Conservation (phyloP, 1,140 invertebrate species). For the Nebria ingens region DNA sequence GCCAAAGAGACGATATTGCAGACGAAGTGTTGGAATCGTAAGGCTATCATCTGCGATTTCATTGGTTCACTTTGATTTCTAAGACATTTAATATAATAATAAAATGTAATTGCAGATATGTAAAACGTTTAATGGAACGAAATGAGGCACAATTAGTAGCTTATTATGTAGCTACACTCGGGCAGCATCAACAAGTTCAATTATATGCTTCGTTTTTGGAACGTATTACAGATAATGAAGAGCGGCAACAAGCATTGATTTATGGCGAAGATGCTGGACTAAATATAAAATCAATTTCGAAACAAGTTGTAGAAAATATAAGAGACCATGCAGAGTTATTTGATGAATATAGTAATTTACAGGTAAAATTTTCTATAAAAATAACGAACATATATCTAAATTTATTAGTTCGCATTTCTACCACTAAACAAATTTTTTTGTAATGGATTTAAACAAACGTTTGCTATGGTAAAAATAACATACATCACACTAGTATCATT, state of each 20-base stretch:
- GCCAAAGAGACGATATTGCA: slow-evolving; percentile 51
- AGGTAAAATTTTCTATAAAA: too few relatives aligned
- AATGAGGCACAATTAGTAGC: slow-evolving; percentile 70
- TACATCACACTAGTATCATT: too few relatives aligned
- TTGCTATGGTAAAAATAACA: too few relatives aligned
- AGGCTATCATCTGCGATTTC: slow-evolving; percentile 31
- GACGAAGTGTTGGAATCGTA: slow-evolving; percentile 65
- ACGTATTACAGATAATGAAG: slow-evolving; percentile 50
- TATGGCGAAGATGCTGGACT: slow-evolving; percentile 65
- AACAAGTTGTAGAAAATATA: slow-evolving; percentile 71
- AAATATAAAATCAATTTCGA: slow-evolving; percentile 73
- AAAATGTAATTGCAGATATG: slow-evolving; percentile 32
- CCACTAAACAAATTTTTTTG: too few relatives aligned
- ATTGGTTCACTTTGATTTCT: too few relatives aligned
- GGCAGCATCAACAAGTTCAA: slow-evolving; percentile 54
- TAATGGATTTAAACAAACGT: too few relatives aligned
- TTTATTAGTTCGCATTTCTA: too few relatives aligned
- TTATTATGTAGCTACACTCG: slow-evolving; percentile 70
- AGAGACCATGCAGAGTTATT: slow-evolving; percentile 28
- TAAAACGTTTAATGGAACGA: slow-evolving; percentile 57
- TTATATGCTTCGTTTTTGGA: slow-evolving; percentile 74
- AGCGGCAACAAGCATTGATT: slow-evolving; percentile 46
- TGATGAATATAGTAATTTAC: neutral
- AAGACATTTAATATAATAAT: slow-evolving; percentile 13
- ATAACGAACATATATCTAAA: too few relatives aligned